phyloP scores from a whole-genome alignment of 2,797 vertebrate genomes.

The Bovichtus diacanthus region DNA sequence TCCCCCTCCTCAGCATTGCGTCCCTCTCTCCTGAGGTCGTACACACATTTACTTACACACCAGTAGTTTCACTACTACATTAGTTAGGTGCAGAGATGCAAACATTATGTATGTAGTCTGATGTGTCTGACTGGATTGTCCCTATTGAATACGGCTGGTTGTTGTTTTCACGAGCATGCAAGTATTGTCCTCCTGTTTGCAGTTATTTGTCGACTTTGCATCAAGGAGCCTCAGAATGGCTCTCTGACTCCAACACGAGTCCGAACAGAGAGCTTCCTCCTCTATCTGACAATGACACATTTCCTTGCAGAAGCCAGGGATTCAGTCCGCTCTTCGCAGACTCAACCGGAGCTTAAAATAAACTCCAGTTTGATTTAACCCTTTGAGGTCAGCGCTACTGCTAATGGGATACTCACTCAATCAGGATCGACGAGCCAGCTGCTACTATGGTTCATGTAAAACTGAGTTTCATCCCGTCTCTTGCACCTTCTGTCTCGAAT shows the following conservation, averaged over 20 bases:
- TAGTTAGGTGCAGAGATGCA: constrained; percentile 30
- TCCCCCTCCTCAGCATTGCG: constrained; percentile 41
- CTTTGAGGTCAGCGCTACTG: constrained; percentile 64
- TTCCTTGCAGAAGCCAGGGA: constrained; percentile 65
- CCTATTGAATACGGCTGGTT: not conserved
- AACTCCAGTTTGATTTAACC: constrained; percentile 80
- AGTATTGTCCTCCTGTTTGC: not conserved
- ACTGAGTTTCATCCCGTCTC: constrained; percentile 30
- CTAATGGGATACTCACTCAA: constrained; percentile 68
- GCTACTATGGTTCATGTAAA: constrained; percentile 44
- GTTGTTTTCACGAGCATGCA: constrained; percentile 12
- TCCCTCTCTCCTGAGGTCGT: constrained; percentile 7
- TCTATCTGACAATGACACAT: constrained; percentile 66
- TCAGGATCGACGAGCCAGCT: constrained; percentile 66
- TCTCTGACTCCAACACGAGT: constrained; percentile 26
- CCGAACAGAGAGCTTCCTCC: constrained; percentile 58
- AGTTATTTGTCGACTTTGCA: constrained; percentile 11
- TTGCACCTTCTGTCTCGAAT: not conserved
- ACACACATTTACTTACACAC: constrained; percentile 36
- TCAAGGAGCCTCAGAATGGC: constrained; percentile 17
- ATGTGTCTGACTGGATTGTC: not conserved
- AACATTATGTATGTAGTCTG: constrained; percentile 3
- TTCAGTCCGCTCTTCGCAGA: constrained; percentile 68
- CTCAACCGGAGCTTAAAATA: constrained; percentile 80
- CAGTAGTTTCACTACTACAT: constrained; percentile 25